Evolutionary conservation across 2,888 invertebrate genomes (phyloP).

Genomic region (Volucella inanis): DNA sequence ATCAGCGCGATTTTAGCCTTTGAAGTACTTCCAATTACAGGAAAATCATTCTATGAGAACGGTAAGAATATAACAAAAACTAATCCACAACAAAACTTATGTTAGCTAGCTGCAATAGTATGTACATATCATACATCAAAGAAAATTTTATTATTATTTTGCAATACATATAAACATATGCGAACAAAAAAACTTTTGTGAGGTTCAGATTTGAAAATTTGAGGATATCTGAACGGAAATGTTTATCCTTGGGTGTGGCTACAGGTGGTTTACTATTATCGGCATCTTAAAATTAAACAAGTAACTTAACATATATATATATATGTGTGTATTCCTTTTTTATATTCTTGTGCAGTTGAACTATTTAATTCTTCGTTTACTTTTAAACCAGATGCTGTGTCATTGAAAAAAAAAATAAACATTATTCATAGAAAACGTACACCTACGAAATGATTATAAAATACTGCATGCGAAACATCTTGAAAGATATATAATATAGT

Average conservation of each 20-base stretch:
- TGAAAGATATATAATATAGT: no score
- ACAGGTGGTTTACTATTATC: conserved; percentile 38
- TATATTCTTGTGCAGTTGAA: not conserved
- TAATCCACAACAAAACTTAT: not conserved
- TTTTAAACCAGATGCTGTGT: no score
- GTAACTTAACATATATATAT: not conserved
- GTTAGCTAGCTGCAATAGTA: no score
- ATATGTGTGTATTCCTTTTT: not conserved
- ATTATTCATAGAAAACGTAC: no score
- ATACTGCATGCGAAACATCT: no score
- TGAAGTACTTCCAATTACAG: not conserved
- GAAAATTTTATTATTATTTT: not conserved
- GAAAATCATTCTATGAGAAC: not conserved
- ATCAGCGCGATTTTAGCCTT: conserved; percentile 17
- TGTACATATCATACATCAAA: not conserved
- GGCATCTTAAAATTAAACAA: not conserved
- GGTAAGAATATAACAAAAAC: conserved; percentile 40
- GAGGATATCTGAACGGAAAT: not conserved
- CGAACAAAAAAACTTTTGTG: not conserved
- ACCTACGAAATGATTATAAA: no score
- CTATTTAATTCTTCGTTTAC: no score
- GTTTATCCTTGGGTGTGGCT: conserved; percentile 41
- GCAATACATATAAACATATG: not conserved
- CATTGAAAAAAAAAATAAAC: no score
- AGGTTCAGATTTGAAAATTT: not conserved